Conservation (phyloP, 2,888 invertebrate species). For the Spilosoma lubricipeda region DNA sequence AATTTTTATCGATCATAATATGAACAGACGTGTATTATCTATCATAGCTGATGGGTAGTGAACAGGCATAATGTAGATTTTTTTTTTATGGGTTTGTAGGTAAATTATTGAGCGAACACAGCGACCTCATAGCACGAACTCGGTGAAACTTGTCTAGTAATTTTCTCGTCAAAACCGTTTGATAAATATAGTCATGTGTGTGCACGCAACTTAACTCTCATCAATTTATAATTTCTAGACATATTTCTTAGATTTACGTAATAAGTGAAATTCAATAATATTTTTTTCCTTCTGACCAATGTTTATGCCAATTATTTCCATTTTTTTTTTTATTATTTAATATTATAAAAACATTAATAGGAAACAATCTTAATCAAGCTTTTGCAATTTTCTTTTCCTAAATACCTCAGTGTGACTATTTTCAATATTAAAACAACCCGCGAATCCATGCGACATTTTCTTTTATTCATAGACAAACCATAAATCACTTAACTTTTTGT, state of each 20-base stretch:
- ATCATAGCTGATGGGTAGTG: not conserved
- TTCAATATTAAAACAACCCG: not conserved
- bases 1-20: not conserved
- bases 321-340: too few species aligned
- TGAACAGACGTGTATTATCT: not conserved
- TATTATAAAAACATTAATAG: too few species aligned
- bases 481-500: constrained; percentile 13
- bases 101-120: not conserved
- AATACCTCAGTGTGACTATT: not conserved
- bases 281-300: too few species aligned
- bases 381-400: not conserved
- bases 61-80: not conserved
- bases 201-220: not conserved
- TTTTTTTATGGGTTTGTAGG: not conserved
- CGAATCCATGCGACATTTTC: not conserved
- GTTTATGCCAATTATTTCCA: too few species aligned
- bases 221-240: not conserved
- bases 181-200: not conserved
- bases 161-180: not conserved
- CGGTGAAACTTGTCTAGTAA: not conserved
- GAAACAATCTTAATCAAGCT: not conserved
- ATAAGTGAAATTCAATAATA: not conserved
- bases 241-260: not conserved
- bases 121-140: not conserved
- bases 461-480: not conserved